Evolutionary conservation across 2,113 vertebrate species (phyloP).

Genomic region (Clarias gariepinus): DNA sequence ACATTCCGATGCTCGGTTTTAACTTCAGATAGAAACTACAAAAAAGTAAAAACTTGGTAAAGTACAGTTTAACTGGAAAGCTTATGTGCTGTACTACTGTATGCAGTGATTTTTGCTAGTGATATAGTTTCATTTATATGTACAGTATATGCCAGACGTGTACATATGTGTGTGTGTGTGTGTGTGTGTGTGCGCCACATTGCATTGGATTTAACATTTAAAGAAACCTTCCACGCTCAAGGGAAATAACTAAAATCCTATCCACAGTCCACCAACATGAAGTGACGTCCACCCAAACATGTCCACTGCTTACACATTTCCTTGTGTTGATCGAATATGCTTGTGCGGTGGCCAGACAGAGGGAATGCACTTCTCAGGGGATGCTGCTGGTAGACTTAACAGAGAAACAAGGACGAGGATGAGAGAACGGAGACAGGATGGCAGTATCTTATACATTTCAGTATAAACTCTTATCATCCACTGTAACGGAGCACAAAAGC

Average conservation of each 20-base stretch:
- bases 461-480: constrained; percentile 26
- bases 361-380: neutral
- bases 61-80: neutral
- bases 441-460: constrained; percentile 12
- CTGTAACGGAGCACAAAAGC: constrained; percentile 41
- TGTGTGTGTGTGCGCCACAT: neutral
- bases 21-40: neutral
- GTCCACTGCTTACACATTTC: neutral
- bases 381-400: constrained; percentile 1
- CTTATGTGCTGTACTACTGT: neutral
- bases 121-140: neutral
- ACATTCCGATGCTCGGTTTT: neutral
- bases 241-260: neutral
- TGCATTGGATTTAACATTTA: neutral
- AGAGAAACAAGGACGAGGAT: constrained; percentile 17
- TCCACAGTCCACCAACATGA: neutral
- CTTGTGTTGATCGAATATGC: neutral
- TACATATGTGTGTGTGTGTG: neutral
- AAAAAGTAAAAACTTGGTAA: too few species aligned
- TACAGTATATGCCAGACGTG: neutral
- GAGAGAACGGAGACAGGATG: constrained; percentile 18
- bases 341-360: neutral
- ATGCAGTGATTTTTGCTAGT: neutral
- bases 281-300: neutral
- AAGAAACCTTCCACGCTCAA: neutral